These are phyloP conservation scores for Brachystomella parvula DNA, from an alignment of 1,140 invertebrate species.

Conservation along the genomic window DNA sequence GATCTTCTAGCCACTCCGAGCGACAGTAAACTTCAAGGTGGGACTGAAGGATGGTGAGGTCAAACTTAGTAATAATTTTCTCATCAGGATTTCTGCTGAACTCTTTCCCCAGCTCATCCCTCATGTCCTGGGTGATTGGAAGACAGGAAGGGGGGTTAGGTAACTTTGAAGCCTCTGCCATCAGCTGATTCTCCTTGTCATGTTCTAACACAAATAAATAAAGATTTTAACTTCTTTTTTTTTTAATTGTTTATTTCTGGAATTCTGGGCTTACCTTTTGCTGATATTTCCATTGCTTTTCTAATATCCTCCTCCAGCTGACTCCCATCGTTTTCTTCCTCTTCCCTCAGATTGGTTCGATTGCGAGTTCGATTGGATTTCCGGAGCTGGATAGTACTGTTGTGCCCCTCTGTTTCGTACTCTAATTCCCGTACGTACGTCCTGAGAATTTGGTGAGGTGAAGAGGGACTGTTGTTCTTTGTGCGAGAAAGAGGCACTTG, in stretches of 20 bases:
- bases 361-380: background rate
- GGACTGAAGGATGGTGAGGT: background rate
- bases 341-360: background rate
- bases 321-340: background rate
- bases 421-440: too few relatives aligned
- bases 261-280: too few relatives aligned
- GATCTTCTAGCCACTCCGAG: slow-evolving; percentile 7
- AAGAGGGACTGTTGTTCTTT: too few relatives aligned
- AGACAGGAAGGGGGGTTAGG: background rate
- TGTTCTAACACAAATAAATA: background rate
- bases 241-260: background rate
- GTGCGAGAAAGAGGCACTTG: too few relatives aligned
- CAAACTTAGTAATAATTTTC: slow-evolving; percentile 1
- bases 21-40: background rate
- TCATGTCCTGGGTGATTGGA: background rate
- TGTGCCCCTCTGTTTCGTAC: too few relatives aligned
- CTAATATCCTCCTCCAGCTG: too few relatives aligned
- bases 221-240: background rate
- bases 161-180: background rate
- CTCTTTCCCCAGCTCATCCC: background rate
- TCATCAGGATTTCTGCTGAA: background rate
- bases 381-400: too few relatives aligned
- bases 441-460: too few relatives aligned
- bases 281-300: too few relatives aligned
- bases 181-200: background rate